phyloP scores from a whole-genome alignment of 1,140 invertebrate genomes.

The Pectinophora gossypiella region DNA sequence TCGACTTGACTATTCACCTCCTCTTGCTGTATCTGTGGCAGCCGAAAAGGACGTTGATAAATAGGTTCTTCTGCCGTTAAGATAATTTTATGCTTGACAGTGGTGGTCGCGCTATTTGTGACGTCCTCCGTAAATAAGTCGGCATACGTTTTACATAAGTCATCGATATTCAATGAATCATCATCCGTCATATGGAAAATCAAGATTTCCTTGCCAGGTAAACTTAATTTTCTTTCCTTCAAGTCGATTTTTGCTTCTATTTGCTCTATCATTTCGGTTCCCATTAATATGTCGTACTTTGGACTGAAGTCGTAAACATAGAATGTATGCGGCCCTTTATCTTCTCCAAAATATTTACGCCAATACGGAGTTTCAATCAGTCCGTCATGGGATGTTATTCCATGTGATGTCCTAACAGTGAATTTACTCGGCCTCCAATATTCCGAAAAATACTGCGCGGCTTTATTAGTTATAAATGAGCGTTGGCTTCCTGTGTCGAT shows the following conservation, averaged over 20 bases:
- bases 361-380: slow-evolving; percentile 6
- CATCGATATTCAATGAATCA: slow-evolving; percentile 9
- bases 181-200: slow-evolving; percentile 10
- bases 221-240: slow-evolving; percentile 2
- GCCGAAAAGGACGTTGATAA: slow-evolving; percentile 9
- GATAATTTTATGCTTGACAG: slow-evolving; percentile 14
- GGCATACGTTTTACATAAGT: slow-evolving; percentile 13
- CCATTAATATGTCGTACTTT: slow-evolving; percentile 9
- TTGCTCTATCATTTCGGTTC: slow-evolving; percentile 10
- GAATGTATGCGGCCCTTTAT: not conserved
- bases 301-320: slow-evolving; percentile 10
- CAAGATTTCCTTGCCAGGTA: slow-evolving; percentile 3
- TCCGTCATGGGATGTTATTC: slow-evolving; percentile 1
- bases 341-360: slow-evolving; percentile 4
- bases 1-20: slow-evolving; percentile 23
- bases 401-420: slow-evolving; percentile 9
- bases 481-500: slow-evolving; percentile 16
- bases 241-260: slow-evolving; percentile 9
- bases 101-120: slow-evolving; percentile 14
- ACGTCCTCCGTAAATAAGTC: slow-evolving; percentile 19
- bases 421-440: slow-evolving; percentile 15
- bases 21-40: slow-evolving; percentile 24
- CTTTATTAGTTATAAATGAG: slow-evolving; percentile 14
- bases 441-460: slow-evolving; percentile 8
- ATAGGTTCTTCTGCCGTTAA: slow-evolving; percentile 12